These are phyloP conservation scores for Stichopus horrens DNA, from an alignment of 53 echinoderm and acorn worm genomes.

Conservation along the genomic window DNA sequence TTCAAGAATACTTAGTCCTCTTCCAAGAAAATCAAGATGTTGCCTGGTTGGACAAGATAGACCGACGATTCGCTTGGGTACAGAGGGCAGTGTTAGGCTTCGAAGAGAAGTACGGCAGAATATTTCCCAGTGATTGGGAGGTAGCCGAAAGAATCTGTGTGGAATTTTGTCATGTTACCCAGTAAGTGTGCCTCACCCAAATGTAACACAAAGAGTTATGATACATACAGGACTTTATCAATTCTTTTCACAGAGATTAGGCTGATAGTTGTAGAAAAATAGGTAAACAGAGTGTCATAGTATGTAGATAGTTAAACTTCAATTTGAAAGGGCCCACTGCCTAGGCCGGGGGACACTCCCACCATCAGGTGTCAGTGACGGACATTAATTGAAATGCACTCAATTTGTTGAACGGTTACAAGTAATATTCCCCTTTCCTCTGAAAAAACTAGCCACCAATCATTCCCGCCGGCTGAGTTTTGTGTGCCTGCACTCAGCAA, in stretches of 20 bases:
- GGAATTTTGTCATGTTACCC: constrained; percentile 95
- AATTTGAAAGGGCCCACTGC: too few relatives aligned
- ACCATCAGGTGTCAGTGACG: too few relatives aligned
- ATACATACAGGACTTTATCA: not conserved
- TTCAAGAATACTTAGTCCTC: constrained; percentile 92
- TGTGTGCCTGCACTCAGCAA: too few relatives aligned
- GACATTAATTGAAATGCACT: too few relatives aligned
- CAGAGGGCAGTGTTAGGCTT: constrained; percentile 96
- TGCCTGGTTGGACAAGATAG: constrained; percentile 99
- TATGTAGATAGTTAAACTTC: too few relatives aligned
- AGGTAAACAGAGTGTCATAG: not conserved
- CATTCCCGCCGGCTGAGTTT: too few relatives aligned
- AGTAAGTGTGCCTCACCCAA: constrained; percentile 50
- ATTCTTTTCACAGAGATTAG: not conserved
- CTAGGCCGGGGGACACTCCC: too few relatives aligned
- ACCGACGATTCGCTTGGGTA: constrained; percentile 97
- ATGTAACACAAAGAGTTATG: not conserved
- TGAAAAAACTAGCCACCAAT: too few relatives aligned
- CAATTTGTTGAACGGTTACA: too few relatives aligned
- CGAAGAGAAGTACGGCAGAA: constrained; percentile 89
- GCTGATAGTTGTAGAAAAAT: not conserved
- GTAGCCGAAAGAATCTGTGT: constrained; percentile 96
- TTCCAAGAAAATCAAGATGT: constrained; percentile 97
- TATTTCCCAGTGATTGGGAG: constrained; percentile 96
- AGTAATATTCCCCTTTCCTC: too few relatives aligned